These are phyloP conservation scores for Drosophila dives DNA, from an alignment of 2,888 invertebrate genomes.

Conservation along the genomic window DNA sequence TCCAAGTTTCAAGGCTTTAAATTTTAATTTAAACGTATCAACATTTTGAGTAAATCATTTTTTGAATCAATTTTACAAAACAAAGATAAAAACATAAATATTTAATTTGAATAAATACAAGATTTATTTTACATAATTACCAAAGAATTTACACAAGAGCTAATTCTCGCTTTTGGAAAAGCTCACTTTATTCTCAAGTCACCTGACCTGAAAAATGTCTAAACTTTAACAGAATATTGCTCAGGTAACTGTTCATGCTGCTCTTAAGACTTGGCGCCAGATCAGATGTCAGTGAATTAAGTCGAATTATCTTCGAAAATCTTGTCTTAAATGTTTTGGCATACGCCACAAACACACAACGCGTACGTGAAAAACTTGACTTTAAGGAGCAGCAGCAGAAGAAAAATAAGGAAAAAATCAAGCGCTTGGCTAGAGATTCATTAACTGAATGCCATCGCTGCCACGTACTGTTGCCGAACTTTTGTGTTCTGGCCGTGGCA, in stretches of 20 bases:
- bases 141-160: not conserved
- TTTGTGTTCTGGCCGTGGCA: conserved; percentile 50
- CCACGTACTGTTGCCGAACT: conserved; percentile 41
- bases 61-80: not conserved
- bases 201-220: conserved; percentile 4
- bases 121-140: not conserved
- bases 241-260: conserved; percentile 7
- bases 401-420: conserved; percentile 30
- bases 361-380: conserved; percentile 31
- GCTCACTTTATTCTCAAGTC: conserved; percentile 1
- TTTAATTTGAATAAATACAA: not conserved
- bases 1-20: too few species aligned
- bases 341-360: conserved; percentile 49
- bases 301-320: conserved; percentile 67
- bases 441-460: conserved; percentile 58
- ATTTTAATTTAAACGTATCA: too few species aligned
- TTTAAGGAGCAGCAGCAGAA: conserved; percentile 25
- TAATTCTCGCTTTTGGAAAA: not conserved
- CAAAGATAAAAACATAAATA: not conserved
- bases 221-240: conserved; percentile 24
- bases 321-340: conserved; percentile 65
- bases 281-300: conserved; percentile 72
- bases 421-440: conserved; percentile 69
- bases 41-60: not conserved
- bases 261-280: conserved; percentile 33